Conservation (phyloP, 2,797 vertebrate genomes). For the Bradypodion ventrale region DNA sequence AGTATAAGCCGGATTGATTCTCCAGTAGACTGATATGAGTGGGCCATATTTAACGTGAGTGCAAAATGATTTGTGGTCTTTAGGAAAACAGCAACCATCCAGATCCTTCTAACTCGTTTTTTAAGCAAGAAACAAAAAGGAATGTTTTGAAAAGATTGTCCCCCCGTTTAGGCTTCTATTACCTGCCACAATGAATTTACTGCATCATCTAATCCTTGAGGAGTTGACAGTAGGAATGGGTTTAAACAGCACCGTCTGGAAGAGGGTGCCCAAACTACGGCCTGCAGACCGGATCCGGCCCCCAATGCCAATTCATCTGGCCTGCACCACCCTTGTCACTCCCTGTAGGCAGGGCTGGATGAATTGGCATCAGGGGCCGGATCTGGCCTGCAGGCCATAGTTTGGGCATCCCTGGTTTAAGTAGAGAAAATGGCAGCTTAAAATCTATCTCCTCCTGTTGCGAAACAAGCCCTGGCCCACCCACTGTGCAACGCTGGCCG, state of each 20-base stretch:
- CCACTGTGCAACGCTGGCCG: not conserved
- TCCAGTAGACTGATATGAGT: constrained; percentile 47
- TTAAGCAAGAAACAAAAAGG: not conserved
- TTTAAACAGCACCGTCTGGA: constrained; percentile 16
- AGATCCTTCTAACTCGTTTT: not conserved
- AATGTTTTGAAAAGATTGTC: not conserved
- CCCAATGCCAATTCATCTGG: too few species aligned
- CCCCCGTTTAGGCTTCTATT: not conserved
- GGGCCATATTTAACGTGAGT: constrained; percentile 41
- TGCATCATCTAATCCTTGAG: not conserved
- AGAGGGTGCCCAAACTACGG: too few species aligned
- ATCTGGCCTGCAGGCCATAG: too few species aligned
- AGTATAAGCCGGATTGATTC: constrained; percentile 33
- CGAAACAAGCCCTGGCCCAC: constrained; percentile 5
- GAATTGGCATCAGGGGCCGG: too few species aligned
- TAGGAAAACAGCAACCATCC: not conserved
- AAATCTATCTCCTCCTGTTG: too few species aligned
- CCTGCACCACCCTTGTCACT: too few species aligned
- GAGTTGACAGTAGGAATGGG: not conserved
- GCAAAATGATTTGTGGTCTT: not conserved
- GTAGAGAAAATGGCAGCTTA: too few species aligned
- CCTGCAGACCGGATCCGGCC: too few species aligned
- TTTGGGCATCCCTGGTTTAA: too few species aligned
- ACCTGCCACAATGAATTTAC: constrained; percentile 13
- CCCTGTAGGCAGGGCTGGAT: too few species aligned